Base-by-base conservation (phyloP, 2,797 vertebrate species). In the Rhynchonycteris naso region DNA sequence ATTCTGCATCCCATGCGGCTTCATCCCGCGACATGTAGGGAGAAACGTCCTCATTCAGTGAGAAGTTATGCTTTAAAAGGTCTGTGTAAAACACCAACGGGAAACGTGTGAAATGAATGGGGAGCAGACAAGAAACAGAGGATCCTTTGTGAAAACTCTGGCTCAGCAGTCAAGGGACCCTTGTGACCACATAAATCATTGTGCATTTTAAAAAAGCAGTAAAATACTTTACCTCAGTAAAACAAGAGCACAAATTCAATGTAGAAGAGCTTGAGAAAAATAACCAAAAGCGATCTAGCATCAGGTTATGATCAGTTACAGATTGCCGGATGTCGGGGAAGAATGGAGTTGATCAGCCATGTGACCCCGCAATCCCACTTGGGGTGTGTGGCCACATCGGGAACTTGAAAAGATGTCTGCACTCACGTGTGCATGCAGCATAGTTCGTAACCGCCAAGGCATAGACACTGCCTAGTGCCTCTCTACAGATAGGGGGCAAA, bases 191-290 rank as follows among this genome's bases (percentile, higher is more conserved):
- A 58, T 18, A 68, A 16, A 18, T 30, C 13, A 54, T 22, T 38
- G 7, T n/a, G 71, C 59, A 28, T 2, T 30, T 85, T 78, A 38
- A 76, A 83, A 83, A 71, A 28, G 10, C 19, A 16, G 28, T 28
- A n/a, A 61, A 78, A 76, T 18, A 63, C 26, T 30, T 95, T 24
- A 47, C 80, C 26, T 81, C 28, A 30, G 28, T 85, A 86, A 96
- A 93, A 95, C 85, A 95, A 94, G 95, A 97, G 47, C 72, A 71
- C 68, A 78, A 47, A 80, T 28, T 30, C 26, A 89, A 52, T 38
- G 59, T 52, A 33, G 52, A 33, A 72, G 94, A 90, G 76, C 69
- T 68, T 13, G 16, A 5, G 10, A 33, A 28, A 2, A 30, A 21
- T 5, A 12, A 5, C 28, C 52, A 74, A 22, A n/a, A 1, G 24